Conservation (phyloP, 2,113 vertebrate genomes). For the Gadus chalcogrammus region DNA sequence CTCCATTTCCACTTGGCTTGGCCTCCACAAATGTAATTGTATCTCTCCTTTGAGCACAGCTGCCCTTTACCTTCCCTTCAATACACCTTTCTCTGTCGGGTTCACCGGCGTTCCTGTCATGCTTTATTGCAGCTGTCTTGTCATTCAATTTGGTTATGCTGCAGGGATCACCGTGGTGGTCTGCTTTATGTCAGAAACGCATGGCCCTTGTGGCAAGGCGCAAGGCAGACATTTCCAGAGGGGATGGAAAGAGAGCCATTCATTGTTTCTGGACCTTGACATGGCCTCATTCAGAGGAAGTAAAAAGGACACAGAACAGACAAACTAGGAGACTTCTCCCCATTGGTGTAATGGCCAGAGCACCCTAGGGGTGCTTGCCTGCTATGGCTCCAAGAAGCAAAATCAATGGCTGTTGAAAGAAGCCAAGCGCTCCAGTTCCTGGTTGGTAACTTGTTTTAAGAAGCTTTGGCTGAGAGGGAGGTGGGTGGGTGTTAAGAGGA, state of each 20-base stretch:
- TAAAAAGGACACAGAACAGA: slow-evolving; percentile 6
- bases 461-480: background rate
- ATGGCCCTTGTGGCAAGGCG: background rate
- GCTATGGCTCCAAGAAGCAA: slow-evolving; percentile 7
- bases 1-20: slow-evolving; percentile 27
- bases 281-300: slow-evolving; percentile 5
- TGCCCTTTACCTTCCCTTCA: slow-evolving; percentile 9
- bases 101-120: slow-evolving; percentile 11
- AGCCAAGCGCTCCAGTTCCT: background rate
- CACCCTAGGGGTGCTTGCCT: background rate
- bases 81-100: slow-evolving; percentile 10
- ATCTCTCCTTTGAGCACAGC: slow-evolving; percentile 26
- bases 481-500: background rate
- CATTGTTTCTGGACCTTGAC: background rate
- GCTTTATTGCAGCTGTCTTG: slow-evolving; percentile 9
- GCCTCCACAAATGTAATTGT: slow-evolving; percentile 27
- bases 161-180: background rate
- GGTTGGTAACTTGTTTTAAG: background rate
- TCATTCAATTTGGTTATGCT: background rate
- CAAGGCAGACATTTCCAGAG: background rate
- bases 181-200: background rate
- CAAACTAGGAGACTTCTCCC: background rate
- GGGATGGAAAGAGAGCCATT: background rate
- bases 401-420: slow-evolving; percentile 24
- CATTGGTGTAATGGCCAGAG: slow-evolving; percentile 5